Base-by-base conservation (phyloP, 2,113 vertebrate species). In the Chunga burmeisteri region DNA sequence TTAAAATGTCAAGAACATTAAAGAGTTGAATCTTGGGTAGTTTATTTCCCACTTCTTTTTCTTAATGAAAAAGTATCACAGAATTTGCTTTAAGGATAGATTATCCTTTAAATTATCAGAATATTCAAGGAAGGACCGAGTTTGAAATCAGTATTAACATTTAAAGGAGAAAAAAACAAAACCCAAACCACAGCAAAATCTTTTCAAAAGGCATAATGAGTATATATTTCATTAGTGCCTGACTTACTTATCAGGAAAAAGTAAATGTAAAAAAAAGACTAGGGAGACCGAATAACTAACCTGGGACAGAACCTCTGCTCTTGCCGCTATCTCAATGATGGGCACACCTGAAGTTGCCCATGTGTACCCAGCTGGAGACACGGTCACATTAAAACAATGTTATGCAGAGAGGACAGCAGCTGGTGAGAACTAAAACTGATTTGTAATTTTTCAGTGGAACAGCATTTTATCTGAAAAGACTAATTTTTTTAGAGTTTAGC, bases 1-100 rank as follows among this genome's bases (percentile, higher is more conserved):
- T 95, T 93, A 93, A 96, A 96, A 96, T 95, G 81, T 96, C 93
- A 96, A 85, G 86, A 94, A 96, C 49, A 94, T 91, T 81, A 90
- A 73, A 77, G 55, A 93, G n/a, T 68, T 85, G 49, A 90, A 80
- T 81, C 38, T 34, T 59, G 17, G 44, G 47, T 71, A 86, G 73
- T 83, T 95, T 83, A 89, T 83, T 93, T 96, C 63, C 40, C 29
- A 62, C 29, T 93, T 56, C 10, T 68, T 81, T 91, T 83, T 87
- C 58, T 68, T 86, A 75, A 92, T 77, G 49, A 81, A 92, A 87
- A 92, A 34, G 13, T 80, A 86, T 12, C 16, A 66, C 10, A 67
- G 72, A 87, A 82, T 52, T 67, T 86, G 29, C n/a, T 90, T 74
- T 63, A 92, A 91, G n/a, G n/a, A 73, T 50, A 52, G 27, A 47